Evolutionary conservation across 2,888 invertebrate species (phyloP), one percentile per base, ranked within the genome.

Genomic region (Lagria hirta): DNA sequence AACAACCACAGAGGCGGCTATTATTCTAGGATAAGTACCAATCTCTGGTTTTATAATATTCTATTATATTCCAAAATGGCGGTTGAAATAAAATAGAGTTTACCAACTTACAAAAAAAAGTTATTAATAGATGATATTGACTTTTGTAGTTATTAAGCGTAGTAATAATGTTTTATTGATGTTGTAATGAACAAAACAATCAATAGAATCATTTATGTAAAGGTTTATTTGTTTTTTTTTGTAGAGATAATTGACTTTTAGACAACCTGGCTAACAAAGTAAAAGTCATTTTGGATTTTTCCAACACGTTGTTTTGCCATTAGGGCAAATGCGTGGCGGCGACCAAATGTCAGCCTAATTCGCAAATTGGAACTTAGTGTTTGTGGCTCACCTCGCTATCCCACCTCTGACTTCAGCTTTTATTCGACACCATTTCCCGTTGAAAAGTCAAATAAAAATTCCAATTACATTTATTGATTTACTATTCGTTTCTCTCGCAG

Each of bases 331-430:
- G 40, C 35, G 33, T 35, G 37, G 32, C n/a, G n/a, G n/a, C n/a
- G n/a, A n/a, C 48, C 40, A 46, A 45, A 49, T 43, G 55, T 48
- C 51, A 43, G 49, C 49, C 44, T 57, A 58, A 60, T 61, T 60
- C 56, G 42, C 49, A 61, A 61, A 61, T 61, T 61, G 58, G 55
- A 60, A 61, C 51, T 59, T 61, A 61, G 56, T 55, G 55, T 54
- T 45, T 45, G 49, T 23, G 54, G 57, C 51, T 57, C 49, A 49
- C 52, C 51, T 47, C 40, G 46, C 48, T 37, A 52, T 49, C 52
- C 34, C 4, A 20, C 38, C 38, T 18, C 35, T 21, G 43, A 43
- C 22, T 43, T 36, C 22, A 21, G 38, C 43, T 51, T 57, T 54
- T 58, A 58, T 55, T 57, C 51, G 55, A 57, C 56, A 51, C 52